A percentile compares a stretch with the other conserved stretches of the same genome.
Conservation (phyloP, 2,888 invertebrate genomes). For the Zeuzera pyrina region DNA sequence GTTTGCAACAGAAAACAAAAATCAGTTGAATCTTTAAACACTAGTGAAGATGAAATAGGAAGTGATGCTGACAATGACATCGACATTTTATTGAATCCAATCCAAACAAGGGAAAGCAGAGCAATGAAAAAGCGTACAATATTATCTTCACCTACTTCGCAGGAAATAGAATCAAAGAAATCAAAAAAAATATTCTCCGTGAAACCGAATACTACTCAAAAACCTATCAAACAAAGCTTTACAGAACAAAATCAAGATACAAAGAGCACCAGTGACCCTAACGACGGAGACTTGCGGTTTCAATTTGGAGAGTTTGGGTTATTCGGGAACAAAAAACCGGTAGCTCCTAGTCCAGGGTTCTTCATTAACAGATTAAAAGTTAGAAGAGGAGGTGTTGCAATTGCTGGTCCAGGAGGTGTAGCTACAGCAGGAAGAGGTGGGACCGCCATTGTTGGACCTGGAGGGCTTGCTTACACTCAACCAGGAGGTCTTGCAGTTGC, state of each 20-base stretch:
- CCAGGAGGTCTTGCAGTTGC: constrained; percentile 84
- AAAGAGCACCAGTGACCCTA: constrained; percentile 25
- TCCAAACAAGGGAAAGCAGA: constrained; percentile 33
- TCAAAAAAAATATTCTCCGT: constrained; percentile 33
- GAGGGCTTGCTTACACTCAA: constrained; percentile 82
- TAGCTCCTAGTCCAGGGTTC: constrained; percentile 72
- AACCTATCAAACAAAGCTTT: constrained; percentile 30
- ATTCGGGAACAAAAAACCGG: constrained; percentile 42
- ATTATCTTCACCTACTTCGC: constrained; percentile 21
- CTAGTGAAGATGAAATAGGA: constrained; percentile 9
- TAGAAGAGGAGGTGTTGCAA: constrained; percentile 83
- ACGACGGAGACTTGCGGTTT: constrained; percentile 37
- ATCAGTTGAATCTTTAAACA: constrained; percentile 17
- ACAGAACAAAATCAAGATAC: constrained; percentile 24
- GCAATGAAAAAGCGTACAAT: constrained; percentile 47
- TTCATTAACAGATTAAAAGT: constrained; percentile 80
- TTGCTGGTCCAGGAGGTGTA: constrained; percentile 86
- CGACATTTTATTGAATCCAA: constrained; percentile 1
- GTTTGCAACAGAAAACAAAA: constrained; percentile 57
- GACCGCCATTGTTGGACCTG: constrained; percentile 85
- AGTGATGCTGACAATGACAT: background rate
- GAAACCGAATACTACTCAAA: constrained; percentile 27
- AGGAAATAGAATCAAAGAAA: constrained; percentile 30
- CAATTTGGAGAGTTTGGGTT: constrained; percentile 34
- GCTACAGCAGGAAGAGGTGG: constrained; percentile 86